Evolutionary conservation across 1,140 invertebrate genomes (phyloP), one percentile per base, ranked within the genome.

Genomic region (Brachionus rubens): DNA sequence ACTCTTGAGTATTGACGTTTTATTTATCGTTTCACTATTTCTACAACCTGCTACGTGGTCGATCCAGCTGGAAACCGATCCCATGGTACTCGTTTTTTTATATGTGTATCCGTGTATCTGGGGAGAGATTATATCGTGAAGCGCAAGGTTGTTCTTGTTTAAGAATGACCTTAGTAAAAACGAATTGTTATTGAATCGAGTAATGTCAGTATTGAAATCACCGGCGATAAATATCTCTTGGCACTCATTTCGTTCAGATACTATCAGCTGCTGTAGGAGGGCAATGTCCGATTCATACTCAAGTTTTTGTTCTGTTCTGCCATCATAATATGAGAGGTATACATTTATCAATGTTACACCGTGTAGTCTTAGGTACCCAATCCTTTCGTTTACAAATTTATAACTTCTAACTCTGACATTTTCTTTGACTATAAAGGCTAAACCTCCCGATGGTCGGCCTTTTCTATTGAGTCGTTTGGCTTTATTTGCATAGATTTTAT

Each of bases 341-440:
- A 50, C 47, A 50, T 50, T 50, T 50, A 24, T 24, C 14, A 50
- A 9, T 3, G 47, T 50, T 24, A 50, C 16, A 1, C 47, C 47
- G 10, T 50, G 12, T 14, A 50, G 9, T 50, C 47, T 50, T 2
- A 50, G 12, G 12, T n/a, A 19, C 12, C 47, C 47, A n/a, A 50
- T 50, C 16, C 16, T 50, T 9, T 50, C 47, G 16, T 50, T 50
- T 50, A 50, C 6, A 16, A 50, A 50, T 50, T n/a, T 19, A n/a
- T 50, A 19, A 9, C 12, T n/a, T 50, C 19, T 50, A n/a, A 50
- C 16, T 19, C 16, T 50, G 1, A 24, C 16, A 19, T 50, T 50
- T n/a, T 50, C 16, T 50, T 50, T 50, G 47, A 50, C 47, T 50
- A 50, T 50, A 50, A 50, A 59, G 28, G 33, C 33, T 36, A 36